Percentiles rank a stretch among this genome's conserved stretches.
Conservation (phyloP, 2,797 vertebrate genomes). For the Potorous gilbertii region DNA sequence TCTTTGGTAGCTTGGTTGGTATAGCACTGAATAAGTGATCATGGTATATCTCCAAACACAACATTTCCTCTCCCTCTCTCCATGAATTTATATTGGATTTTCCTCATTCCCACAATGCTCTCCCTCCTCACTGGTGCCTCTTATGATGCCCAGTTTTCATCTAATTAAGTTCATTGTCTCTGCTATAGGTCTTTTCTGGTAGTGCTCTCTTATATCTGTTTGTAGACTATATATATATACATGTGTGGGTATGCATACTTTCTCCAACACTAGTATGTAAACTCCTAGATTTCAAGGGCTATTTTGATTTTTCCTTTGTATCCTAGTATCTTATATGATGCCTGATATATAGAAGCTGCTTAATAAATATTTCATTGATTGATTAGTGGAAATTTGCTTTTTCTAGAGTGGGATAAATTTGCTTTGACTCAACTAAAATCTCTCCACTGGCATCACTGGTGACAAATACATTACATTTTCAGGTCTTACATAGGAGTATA, state of each 20-base stretch:
- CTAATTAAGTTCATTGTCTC: too few species aligned
- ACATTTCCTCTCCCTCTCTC: neutral
- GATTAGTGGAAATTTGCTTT: neutral
- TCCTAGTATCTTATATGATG: neutral
- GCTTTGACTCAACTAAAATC: neutral
- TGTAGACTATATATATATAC: neutral
- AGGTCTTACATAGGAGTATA: neutral
- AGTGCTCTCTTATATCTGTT: neutral
- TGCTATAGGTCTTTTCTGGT: neutral
- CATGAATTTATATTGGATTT: neutral
- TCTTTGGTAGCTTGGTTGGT: neutral
- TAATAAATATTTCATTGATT: too few species aligned
- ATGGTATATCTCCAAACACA: neutral
- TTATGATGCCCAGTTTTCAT: neutral
- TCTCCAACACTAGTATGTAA: neutral
- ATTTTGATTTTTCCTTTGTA: neutral
- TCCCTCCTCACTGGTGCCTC: neutral
- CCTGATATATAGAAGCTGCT: neutral
- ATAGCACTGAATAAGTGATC: neutral
- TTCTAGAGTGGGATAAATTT: constrained; percentile 3
- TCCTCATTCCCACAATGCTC: neutral
- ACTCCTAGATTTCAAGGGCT: neutral
- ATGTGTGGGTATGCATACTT: neutral
- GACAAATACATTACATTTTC: constrained; percentile 24
- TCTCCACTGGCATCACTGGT: neutral